These are phyloP conservation scores for Neocloeon triangulifer DNA, from an alignment of 1,140 invertebrate species.

Conservation along the genomic window DNA sequence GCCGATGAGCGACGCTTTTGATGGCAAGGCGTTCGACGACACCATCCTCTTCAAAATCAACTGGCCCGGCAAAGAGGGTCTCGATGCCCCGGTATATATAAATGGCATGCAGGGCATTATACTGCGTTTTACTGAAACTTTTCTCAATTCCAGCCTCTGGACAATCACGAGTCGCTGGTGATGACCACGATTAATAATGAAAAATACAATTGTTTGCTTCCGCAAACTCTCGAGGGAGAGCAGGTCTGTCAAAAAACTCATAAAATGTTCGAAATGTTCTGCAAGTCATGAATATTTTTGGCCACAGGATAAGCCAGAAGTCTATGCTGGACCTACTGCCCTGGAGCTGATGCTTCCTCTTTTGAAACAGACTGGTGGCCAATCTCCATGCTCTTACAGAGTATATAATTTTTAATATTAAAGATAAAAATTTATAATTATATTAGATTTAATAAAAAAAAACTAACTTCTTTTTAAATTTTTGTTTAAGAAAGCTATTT, in stretches of 20 bases:
- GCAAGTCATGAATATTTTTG: too few species aligned
- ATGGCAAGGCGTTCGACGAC: constrained; percentile 59
- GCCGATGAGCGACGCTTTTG: too few species aligned
- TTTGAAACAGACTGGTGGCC: too few species aligned
- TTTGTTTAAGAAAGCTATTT: too few species aligned
- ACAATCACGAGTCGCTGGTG: constrained; percentile 15
- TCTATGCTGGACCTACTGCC: constrained; percentile 45
- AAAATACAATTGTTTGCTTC: constrained; percentile 42
- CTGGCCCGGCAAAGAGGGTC: constrained; percentile 39
- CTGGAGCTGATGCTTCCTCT: constrained; percentile 51
- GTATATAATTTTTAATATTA: too few species aligned
- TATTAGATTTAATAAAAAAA: too few species aligned
- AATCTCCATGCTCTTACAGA: constrained; percentile 55
- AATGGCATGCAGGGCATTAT: constrained; percentile 6
- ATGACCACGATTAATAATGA: constrained; percentile 24
- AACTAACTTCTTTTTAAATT: constrained; percentile 1
- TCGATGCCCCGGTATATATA: constrained; percentile 21
- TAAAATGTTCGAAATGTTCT: too few species aligned
- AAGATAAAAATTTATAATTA: too few species aligned
- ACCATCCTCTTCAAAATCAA: constrained; percentile 56
- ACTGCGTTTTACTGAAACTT: constrained; percentile 6
- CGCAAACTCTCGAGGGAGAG: constrained; percentile 33
- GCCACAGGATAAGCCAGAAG: constrained; percentile 21
- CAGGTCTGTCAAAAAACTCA: too few species aligned
- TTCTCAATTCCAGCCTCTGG: too few species aligned